Evolutionary conservation across 1,140 invertebrate species (phyloP).

Genomic region (Berghia stephanieae): DNA sequence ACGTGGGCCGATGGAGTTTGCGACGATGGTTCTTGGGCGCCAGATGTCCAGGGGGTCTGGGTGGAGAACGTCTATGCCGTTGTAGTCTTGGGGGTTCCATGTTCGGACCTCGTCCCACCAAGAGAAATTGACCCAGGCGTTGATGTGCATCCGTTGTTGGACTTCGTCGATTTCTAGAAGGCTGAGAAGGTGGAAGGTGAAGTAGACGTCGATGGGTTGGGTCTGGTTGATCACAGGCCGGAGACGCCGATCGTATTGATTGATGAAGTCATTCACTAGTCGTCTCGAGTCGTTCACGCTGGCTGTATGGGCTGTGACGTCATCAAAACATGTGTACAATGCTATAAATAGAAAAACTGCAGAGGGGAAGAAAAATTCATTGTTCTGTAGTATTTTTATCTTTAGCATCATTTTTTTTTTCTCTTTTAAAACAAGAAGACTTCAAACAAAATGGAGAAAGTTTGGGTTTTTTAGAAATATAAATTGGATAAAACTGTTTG

Average conservation of each 20-base stretch:
- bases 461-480: too few relatives aligned
- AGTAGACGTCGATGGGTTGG: background rate
- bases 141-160: background rate
- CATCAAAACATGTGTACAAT: background rate
- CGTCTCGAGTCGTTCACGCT: background rate
- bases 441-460: too few relatives aligned
- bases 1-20: background rate
- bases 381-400: too few relatives aligned
- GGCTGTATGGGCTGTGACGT: background rate
- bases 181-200: background rate
- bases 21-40: background rate
- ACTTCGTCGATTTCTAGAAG: constrained; percentile 15
- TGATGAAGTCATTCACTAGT: background rate
- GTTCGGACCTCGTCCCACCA: constrained; percentile 24
- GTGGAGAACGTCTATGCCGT: background rate
- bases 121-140: background rate
- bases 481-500: too few relatives aligned
- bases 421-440: too few relatives aligned
- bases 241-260: background rate
- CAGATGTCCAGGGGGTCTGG: constrained; percentile 15
- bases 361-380: background rate
- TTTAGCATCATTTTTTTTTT: too few relatives aligned
- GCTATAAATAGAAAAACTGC: background rate
- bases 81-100: background rate
- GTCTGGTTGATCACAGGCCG: constrained; percentile 1